These are phyloP conservation scores for Hyles lineata DNA, from an alignment of 2,888 invertebrate species.

Conservation along the genomic window DNA sequence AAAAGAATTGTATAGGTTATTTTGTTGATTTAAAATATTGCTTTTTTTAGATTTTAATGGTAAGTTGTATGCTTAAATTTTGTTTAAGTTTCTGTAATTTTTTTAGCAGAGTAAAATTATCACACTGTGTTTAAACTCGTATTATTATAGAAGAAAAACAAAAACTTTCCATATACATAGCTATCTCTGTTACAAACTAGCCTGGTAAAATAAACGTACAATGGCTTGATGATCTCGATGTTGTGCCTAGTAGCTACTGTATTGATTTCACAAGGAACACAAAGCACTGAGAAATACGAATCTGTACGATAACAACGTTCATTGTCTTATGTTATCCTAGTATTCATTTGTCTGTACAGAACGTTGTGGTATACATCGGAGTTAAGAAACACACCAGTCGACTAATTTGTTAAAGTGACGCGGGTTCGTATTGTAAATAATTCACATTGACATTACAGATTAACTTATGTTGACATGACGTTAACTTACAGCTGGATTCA, in stretches of 20 bases:
- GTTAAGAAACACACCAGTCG: background rate
- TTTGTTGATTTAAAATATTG: too few species aligned
- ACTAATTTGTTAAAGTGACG: background rate
- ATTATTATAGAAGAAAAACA: too few species aligned
- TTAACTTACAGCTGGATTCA: background rate
- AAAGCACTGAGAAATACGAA: background rate
- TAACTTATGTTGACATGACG: background rate
- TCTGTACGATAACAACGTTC: background rate
- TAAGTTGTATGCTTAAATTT: too few species aligned
- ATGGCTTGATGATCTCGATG: slow-evolving; percentile 6
- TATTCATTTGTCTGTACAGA: background rate
- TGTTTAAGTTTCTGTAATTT: too few species aligned
- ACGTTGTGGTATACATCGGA: background rate
- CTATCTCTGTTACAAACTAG: background rate
- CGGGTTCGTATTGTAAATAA: background rate
- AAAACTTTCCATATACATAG: too few species aligned
- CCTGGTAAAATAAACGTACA: background rate
- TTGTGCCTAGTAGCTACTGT: background rate
- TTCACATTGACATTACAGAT: background rate
- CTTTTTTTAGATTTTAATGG: too few species aligned
- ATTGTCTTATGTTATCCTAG: background rate
- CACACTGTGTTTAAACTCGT: too few species aligned
- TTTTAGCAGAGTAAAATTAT: too few species aligned
- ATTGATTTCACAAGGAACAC: background rate
- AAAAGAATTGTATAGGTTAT: too few species aligned